Conservation (phyloP, 2,888 invertebrate genomes). For the Cantharis flavilabris region DNA sequence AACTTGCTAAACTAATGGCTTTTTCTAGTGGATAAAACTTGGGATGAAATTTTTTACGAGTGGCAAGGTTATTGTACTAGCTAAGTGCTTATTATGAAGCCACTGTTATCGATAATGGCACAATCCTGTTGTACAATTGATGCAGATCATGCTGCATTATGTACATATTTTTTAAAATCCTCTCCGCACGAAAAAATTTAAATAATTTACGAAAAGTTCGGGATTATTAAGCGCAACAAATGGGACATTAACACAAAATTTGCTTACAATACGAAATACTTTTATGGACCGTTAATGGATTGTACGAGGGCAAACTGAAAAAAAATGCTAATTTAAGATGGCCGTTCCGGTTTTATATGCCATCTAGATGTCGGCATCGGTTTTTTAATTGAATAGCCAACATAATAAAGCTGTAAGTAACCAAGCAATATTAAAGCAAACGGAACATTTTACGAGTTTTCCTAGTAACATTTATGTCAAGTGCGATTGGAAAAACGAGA, state of each 20-base stretch:
- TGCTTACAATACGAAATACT: background rate
- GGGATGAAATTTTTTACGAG: slow-evolving; percentile 4
- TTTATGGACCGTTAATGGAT: background rate
- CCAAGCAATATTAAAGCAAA: background rate
- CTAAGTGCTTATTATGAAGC: slow-evolving; percentile 17
- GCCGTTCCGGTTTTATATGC: background rate
- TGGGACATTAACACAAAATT: background rate
- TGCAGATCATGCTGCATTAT: slow-evolving; percentile 13
- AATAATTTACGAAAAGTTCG: background rate
- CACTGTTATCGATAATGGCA: slow-evolving; percentile 25
- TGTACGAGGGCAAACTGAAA: background rate
- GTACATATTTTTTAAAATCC: background rate
- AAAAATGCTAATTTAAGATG: background rate
- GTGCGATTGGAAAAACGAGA: background rate
- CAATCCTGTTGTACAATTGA: slow-evolving; percentile 19
- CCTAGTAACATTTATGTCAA: background rate
- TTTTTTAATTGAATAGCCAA: background rate
- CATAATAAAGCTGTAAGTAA: background rate
- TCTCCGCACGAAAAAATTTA: background rate
- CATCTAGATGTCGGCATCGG: background rate
- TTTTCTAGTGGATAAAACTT: background rate
- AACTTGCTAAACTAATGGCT: background rate
- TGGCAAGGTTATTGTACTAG: slow-evolving; percentile 17
- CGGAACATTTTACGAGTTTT: background rate
- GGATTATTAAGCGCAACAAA: background rate